Conservation (phyloP, 2,797 vertebrate species). For the Tamandua tetradactyla region DNA sequence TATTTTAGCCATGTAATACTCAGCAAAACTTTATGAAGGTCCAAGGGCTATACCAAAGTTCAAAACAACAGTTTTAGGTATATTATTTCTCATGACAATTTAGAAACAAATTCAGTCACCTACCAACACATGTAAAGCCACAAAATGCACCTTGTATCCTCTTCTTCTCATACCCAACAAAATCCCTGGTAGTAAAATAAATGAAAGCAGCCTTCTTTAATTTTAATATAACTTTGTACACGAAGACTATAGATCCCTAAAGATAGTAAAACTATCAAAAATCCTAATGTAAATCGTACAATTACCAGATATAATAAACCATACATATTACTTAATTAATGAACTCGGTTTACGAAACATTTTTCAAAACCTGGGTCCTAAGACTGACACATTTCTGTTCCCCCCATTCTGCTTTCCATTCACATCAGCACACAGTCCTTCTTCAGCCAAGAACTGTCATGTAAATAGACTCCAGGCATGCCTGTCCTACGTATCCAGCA, state of each 20-base stretch:
- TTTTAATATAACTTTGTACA: neutral
- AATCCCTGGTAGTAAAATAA: neutral
- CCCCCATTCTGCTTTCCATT: conserved; percentile 63
- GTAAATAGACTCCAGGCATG: conserved; percentile 73
- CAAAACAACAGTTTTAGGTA: neutral
- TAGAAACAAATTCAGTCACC: neutral
- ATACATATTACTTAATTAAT: neutral
- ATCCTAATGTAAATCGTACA: neutral
- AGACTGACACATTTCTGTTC: conserved; percentile 53
- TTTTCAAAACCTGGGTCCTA: conserved; percentile 43
- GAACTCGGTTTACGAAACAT: neutral
- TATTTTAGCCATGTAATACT: neutral
- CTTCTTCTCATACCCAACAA: neutral
- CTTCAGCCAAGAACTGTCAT: conserved; percentile 63
- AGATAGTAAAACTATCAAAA: neutral
- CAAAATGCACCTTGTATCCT: neutral
- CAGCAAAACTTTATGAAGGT: conserved; percentile 25
- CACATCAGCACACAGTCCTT: conserved; percentile 22
- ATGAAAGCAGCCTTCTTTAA: neutral
- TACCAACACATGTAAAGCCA: neutral
- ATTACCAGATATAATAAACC: neutral
- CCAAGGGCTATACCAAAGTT: neutral
- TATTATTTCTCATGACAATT: neutral
- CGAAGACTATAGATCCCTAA: neutral
- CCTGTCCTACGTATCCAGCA: conserved; percentile 54